Conservation (phyloP, 2,113 vertebrate species). For the Lepidiolamprologus cunningtoni region DNA sequence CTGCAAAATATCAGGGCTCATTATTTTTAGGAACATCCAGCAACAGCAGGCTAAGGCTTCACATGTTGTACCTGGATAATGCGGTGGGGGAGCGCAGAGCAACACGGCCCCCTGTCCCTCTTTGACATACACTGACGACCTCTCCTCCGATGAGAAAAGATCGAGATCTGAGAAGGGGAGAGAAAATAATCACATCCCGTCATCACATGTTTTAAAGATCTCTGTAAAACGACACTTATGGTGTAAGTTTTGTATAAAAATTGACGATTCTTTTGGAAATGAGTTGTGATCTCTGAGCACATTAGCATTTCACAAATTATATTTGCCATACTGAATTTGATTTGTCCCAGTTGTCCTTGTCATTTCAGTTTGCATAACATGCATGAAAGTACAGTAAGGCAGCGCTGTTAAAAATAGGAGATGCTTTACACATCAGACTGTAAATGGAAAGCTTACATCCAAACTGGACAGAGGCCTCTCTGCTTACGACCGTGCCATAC, state of each 20-base stretch:
- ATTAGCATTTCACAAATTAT: not conserved
- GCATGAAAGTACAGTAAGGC: not conserved
- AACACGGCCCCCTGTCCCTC: slow-evolving; percentile 90
- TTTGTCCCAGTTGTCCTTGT: not conserved
- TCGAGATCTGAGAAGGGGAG: slow-evolving; percentile 78
- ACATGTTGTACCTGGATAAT: slow-evolving; percentile 81
- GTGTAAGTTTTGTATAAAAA: not conserved
- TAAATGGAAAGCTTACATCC: slow-evolving; percentile 80
- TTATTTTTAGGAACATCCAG: not conserved
- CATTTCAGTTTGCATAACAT: not conserved
- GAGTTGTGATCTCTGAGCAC: not conserved
- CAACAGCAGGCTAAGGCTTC: not conserved
- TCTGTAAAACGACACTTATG: not conserved
- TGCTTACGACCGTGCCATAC: slow-evolving; percentile 85
- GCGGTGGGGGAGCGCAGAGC: slow-evolving; percentile 86
- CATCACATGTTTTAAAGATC: not conserved
- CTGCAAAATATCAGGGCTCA: not conserved
- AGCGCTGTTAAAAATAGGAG: not conserved
- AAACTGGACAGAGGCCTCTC: slow-evolving; percentile 82
- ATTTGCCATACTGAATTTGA: not conserved
- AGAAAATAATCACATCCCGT: not conserved
- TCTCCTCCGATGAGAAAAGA: slow-evolving; percentile 89
- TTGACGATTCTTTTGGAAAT: not conserved
- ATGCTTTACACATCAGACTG: not conserved
- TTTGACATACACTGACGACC: slow-evolving; percentile 80